A percentile compares a stretch with the other conserved stretches of the same genome.
These are phyloP conservation scores for Benthosema pterotum DNA, from an alignment of 2,797 vertebrate genomes.

Conservation along the genomic window DNA sequence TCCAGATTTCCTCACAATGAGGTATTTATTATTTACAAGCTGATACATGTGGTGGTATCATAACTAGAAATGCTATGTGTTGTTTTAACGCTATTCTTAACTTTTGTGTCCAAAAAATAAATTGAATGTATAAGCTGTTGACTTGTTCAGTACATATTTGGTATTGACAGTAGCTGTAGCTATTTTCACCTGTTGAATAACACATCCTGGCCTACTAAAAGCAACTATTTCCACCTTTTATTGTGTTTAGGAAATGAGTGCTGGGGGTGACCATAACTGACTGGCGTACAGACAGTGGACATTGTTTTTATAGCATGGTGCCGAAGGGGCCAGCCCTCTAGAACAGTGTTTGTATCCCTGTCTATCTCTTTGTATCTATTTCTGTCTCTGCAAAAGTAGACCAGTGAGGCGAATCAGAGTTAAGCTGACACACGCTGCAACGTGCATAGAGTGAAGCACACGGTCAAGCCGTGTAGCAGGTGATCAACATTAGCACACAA, in stretches of 20 bases:
- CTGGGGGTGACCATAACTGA: conserved; percentile 23
- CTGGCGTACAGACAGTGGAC: conserved; percentile 2
- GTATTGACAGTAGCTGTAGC: neutral
- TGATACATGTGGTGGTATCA: conserved; percentile 65
- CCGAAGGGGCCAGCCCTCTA: too few species aligned
- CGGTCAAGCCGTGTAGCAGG: too few species aligned
- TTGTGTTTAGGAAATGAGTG: conserved; percentile 31
- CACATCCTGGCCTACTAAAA: conserved; percentile 27
- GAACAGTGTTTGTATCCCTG: too few species aligned
- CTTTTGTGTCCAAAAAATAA: conserved; percentile 57
- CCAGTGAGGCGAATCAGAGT: too few species aligned
- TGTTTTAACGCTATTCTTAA: conserved; percentile 43
- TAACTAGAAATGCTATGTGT: conserved; percentile 38
- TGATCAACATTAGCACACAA: too few species aligned
- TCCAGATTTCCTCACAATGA: conserved; percentile 83
- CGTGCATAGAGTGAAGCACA: too few species aligned
- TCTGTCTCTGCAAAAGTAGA: too few species aligned
- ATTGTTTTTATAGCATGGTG: neutral
- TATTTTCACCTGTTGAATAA: conserved; percentile 12
- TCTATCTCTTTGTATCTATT: too few species aligned
- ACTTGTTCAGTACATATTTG: conserved; percentile 30
- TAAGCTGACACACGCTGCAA: too few species aligned
- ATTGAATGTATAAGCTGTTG: conserved; percentile 66
- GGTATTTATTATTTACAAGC: conserved; percentile 76
- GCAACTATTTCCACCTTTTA: conserved; percentile 38